Percentiles rank a stretch among this genome's conserved stretches.
These are phyloP conservation scores for Gyrodactylus bullatarudis DNA, from an alignment of 1,140 invertebrate genomes.

Conservation along the genomic window DNA sequence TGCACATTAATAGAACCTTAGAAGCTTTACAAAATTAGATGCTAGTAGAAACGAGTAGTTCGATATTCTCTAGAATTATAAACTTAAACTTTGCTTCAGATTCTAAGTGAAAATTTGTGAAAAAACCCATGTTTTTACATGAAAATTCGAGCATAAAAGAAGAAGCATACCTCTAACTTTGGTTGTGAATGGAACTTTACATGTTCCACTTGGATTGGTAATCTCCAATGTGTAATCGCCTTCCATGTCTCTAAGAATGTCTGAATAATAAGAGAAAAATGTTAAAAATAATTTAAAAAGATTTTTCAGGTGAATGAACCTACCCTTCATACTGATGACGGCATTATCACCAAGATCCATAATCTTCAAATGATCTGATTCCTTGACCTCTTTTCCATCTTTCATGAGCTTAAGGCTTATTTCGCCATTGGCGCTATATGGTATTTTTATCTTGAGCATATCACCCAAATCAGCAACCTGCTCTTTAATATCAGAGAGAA, in stretches of 20 bases:
- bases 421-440: slow-evolving; percentile 41
- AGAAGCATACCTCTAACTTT: slow-evolving; percentile 38
- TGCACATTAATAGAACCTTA: too few species aligned
- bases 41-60: too few species aligned
- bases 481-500: slow-evolving; percentile 14
- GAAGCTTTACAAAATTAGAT: too few species aligned
- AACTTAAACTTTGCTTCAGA: background rate
- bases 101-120: background rate
- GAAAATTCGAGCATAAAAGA: too few species aligned
- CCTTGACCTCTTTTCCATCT: slow-evolving; percentile 37
- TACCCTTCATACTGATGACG: slow-evolving; percentile 29
- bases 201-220: slow-evolving; percentile 57
- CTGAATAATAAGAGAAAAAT: slow-evolving; percentile 10
- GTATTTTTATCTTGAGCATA: slow-evolving; percentile 20
- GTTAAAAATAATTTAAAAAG: background rate
- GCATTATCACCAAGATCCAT: slow-evolving; percentile 79
- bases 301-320: background rate
- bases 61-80: too few species aligned
- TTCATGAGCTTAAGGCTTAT: slow-evolving; percentile 45
- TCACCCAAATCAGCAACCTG: slow-evolving; percentile 17
- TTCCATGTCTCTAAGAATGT: slow-evolving; percentile 14
- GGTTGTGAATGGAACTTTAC: slow-evolving; percentile 41
- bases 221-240: slow-evolving; percentile 37
- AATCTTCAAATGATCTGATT: slow-evolving; percentile 40
- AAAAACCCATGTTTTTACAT: too few species aligned